Base-by-base conservation (phyloP, 2,888 invertebrate genomes). In the Trissolcus japonicus region DNA sequence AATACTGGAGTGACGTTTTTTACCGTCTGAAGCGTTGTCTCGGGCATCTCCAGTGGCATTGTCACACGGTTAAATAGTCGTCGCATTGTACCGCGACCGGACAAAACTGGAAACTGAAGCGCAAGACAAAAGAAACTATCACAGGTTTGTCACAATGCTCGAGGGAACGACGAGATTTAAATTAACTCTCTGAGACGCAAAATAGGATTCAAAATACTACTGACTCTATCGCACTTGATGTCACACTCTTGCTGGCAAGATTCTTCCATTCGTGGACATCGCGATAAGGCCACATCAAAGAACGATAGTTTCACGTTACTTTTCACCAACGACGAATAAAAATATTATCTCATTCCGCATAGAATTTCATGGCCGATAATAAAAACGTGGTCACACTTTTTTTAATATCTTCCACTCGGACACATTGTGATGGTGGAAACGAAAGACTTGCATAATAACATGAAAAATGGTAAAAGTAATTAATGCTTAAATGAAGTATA, bases 101-200 rank as follows among this genome's bases (percentile, higher is more conserved):
- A 76, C 76, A 76, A 76, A 73, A 76, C 76, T 62, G 62, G 57
- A 67, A 72, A 76, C 73, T 76, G 76, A 73, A 69, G 60, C 57
- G 53, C 65, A 72, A 76, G 68, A 80, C 77, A 79, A 77, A 76
- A 78, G 80, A 75, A 80, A 75, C 74, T 78, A 78, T 78, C 74
- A 65, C 69, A 67, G 69, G 78, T 76, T 79, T 53, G 79, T 72
- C 66, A 69, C 76, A 73, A 80, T 81, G 81, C 80, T 80, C 77
- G 81, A 79, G 79, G 69, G 81, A 76, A 63, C 63, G 46, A 71
- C 63, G 76, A 74, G 79, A 79, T 76, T 79, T 79, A 76, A 79
- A 79, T 79, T 79, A 76, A 79, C 79, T 76, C 65, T 17, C 56
- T 65, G 76, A 54, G 54, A 63, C 56, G 55, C 13, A 73, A 74